Base-by-base conservation (phyloP, 2,797 vertebrate species). In the Rhinichthys osculus region DNA sequence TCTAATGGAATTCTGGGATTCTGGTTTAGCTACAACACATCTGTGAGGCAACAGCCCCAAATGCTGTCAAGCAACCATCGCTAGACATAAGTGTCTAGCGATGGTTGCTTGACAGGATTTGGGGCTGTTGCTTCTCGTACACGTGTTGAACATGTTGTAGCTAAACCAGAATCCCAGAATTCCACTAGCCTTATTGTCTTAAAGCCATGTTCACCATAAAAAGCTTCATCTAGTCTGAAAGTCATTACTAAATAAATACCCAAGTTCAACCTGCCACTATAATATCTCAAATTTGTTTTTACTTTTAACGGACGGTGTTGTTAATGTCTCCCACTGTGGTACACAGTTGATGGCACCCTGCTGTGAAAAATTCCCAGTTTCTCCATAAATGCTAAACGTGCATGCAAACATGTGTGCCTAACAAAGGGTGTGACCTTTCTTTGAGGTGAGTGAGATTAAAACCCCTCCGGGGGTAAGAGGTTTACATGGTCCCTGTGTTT, bases 401-500 rank as follows among this genome's bases (percentile, higher is more conserved):
- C 38, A 62, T 44, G 38, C 50, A 44, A 17, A 70, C 73, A 78
- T 8, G 33, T 50, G 35, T 14, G 17, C 52, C 14, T 50, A 72
- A 80, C 67, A 86, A 52, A 81, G 73, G 76, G 73, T 74, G 50
- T 69, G 74, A 88, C 85, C 64, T 66, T 74, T 82, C 30, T n/a
- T 44, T 84, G 76, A 90, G 82, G 85, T 89, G 78, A 84, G 35
- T 81, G 78, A 87, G 88, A 89, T 91, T 91, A 89, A 81, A 38
- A 17, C 62, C 81, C 54, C 71, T 72, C 82, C 70, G 2, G 52
- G 57, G 13, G 30, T 89, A 89, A 91, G 87, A 89, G 85, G 86
- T 90, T 90, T 88, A 90, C n/a, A 8, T 64, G 72, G 23, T 80
- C 79, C 70, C 74, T 85, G 82, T 84, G 83, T 84, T 78, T 57